These are phyloP conservation scores for Danaus chrysippus DNA, from an alignment of 2,888 invertebrate species.

Conservation along the genomic window DNA sequence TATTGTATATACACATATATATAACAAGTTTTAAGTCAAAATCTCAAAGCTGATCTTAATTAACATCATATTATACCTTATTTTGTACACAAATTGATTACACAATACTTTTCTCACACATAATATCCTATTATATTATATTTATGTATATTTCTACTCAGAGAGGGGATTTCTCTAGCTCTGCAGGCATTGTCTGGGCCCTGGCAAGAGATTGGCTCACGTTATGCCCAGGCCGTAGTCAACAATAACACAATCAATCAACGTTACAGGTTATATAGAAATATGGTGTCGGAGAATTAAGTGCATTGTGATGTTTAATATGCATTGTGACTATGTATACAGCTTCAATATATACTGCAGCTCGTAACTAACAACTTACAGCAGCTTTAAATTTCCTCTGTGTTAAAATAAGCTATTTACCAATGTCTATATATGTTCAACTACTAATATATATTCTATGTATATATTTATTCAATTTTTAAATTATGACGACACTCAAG, in stretches of 20 bases:
- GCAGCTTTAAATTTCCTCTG: not conserved
- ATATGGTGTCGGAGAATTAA: conserved; percentile 31
- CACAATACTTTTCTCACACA: not conserved
- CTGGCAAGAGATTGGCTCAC: conserved; percentile 58
- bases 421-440: conserved; percentile 1
- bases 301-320: conserved; percentile 11
- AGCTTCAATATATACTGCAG: conserved; percentile 1
- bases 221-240: conserved; percentile 61
- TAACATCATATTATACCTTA: not conserved
- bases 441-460: too few species aligned
- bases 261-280: conserved; percentile 56
- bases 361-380: not conserved
- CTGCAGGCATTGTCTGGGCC: conserved; percentile 56
- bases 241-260: conserved; percentile 65
- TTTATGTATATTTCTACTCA: conserved; percentile 49
- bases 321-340: conserved; percentile 18
- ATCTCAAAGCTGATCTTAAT: too few species aligned
- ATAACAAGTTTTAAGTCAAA: not conserved
- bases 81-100: not conserved
- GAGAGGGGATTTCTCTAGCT: conserved; percentile 65
- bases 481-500: too few species aligned
- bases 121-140: conserved; percentile 7
- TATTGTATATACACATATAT: conserved; percentile 38
- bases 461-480: too few species aligned
- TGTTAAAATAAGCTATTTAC: conserved; percentile 2